A percentile compares a stretch with the other conserved stretches of the same genome.
phyloP scores from a whole-genome alignment of 1,140 invertebrate genomes.

The Melipona quadrifasciata region DNA sequence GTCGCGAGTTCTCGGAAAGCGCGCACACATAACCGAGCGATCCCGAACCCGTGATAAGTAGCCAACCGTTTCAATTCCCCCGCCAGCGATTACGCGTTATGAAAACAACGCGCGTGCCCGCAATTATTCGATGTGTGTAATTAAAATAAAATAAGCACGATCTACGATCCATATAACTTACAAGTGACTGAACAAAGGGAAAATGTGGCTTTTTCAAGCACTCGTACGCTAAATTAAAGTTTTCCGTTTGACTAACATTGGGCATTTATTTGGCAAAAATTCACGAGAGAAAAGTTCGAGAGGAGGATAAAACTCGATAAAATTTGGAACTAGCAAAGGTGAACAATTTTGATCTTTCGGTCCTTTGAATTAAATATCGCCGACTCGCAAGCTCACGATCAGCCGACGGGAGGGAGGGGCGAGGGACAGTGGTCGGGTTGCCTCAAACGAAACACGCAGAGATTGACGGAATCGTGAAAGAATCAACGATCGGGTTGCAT shows the following conservation, averaged over 20 bases:
- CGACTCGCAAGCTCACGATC: too few species aligned
- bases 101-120: not conserved
- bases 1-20: constrained; percentile 52
- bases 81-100: not conserved
- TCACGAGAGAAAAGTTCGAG: too few species aligned
- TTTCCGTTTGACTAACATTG: too few species aligned
- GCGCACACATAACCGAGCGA: not conserved
- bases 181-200: not conserved
- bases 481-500: not conserved
- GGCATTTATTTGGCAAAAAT: too few species aligned
- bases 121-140: not conserved
- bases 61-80: too few species aligned
- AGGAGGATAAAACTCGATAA: too few species aligned
- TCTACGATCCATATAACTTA: not conserved
- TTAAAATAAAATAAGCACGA: not conserved
- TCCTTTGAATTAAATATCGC: too few species aligned
- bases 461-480: not conserved
- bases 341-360: too few species aligned
- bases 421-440: too few species aligned
- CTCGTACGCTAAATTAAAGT: too few species aligned
- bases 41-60: not conserved
- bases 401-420: too few species aligned
- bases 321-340: too few species aligned
- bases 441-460: not conserved
- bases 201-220: not conserved